These are phyloP conservation scores for Meles meles DNA, from an alignment of 2,113 vertebrate genomes.

Conservation along the genomic window DNA sequence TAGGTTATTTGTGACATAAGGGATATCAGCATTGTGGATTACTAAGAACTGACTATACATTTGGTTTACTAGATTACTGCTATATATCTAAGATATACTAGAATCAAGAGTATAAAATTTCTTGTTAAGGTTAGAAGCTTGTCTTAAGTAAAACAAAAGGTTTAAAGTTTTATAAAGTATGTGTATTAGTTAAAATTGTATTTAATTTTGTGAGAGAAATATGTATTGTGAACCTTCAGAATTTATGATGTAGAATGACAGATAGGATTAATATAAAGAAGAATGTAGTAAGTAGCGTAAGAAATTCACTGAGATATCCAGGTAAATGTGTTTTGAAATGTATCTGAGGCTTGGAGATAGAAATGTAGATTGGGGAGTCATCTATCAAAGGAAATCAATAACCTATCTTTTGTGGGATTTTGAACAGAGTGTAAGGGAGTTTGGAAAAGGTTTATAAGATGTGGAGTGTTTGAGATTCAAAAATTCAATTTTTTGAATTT, in stretches of 20 bases:
- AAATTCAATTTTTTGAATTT: too few relatives aligned
- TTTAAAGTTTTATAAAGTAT: conserved; percentile 21
- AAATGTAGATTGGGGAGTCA: not conserved
- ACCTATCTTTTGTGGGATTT: not conserved
- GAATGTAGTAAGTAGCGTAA: not conserved
- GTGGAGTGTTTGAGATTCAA: not conserved
- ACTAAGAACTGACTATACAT: not conserved
- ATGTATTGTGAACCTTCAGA: not conserved
- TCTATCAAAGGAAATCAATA: not conserved
- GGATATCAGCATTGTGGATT: not conserved
- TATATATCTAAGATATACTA: conserved; percentile 7
- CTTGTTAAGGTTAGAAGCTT: not conserved
- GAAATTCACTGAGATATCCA: not conserved
- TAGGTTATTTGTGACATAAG: not conserved
- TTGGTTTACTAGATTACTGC: not conserved
- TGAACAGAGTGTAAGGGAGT: not conserved
- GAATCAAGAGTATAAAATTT: not conserved
- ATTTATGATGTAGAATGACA: not conserved
- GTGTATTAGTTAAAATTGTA: conserved; percentile 26
- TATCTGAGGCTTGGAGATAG: not conserved
- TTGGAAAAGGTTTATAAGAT: not conserved
- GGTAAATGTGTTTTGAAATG: not conserved
- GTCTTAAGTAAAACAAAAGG: conserved; percentile 12
- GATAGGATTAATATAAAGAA: not conserved
- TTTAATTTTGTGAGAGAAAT: conserved; percentile 18